Base-by-base conservation (phyloP, 23 tunicate species). In the Phallusia fumigata region DNA sequence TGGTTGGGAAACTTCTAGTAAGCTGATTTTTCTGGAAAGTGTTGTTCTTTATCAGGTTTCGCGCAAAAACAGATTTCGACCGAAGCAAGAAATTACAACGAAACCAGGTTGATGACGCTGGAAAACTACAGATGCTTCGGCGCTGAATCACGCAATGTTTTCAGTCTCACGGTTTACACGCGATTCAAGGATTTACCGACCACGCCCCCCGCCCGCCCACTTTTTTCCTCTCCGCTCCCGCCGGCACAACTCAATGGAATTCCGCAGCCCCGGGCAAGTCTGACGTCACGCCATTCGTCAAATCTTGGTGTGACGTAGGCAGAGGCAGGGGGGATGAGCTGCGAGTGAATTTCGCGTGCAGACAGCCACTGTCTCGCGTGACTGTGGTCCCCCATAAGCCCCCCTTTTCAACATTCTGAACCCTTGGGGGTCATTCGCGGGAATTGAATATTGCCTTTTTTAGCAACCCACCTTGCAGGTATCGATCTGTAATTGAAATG, bases 261-360 rank as follows among this genome's bases (percentile, higher is more conserved):
- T 58, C 69, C 69, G 69, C 26, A 58, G 28, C 69, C 69, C 28
- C 28, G 69, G 69, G 69, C 69, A 58, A 21, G 69, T 22, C 69
- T 58, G 69, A 58, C 69, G 69, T 58, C 69, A 58, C 28, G 28
- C 28, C 69, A 58, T 58, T 58, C 69, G 69, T 58, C 69, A 58
- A 58, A 58, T 40, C n/a, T 40, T 40, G 10, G 8, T 10, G 69
- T 58, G 69, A 58, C 69, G 69, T 58, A 22, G 69, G 69, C 69
- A 24, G 69, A 21, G 13, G 3, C n/a, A n/a, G 13, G 69, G 69
- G 69, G 69, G 69, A 1, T 24, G 69, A 21, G 15, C 8, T 1
- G 69, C 28, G 69, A 13, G 69, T 58, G 26, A 58, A 1, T 6
- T 16, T 58, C 69, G 69, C 69, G 69, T 58, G 69, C 69, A 24